These are phyloP conservation scores for Thymelicus sylvestris DNA, from an alignment of 2,888 invertebrate species.

Conservation along the genomic window DNA sequence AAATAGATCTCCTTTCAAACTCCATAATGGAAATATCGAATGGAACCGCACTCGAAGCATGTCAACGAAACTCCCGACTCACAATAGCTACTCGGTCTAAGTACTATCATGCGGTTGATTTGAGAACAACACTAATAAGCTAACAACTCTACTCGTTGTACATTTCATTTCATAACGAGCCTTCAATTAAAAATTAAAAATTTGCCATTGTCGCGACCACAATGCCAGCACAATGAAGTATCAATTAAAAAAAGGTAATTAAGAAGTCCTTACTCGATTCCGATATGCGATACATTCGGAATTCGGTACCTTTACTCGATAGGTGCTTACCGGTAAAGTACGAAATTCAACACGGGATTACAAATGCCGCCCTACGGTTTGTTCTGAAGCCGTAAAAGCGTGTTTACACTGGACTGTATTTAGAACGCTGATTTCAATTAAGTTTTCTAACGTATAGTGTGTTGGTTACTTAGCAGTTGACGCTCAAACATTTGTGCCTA, in stretches of 20 bases:
- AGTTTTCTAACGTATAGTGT: neutral
- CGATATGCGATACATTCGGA: conserved; percentile 21
- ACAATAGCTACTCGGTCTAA: conserved; percentile 7
- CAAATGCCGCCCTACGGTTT: conserved; percentile 46
- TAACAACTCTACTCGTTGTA: conserved; percentile 23
- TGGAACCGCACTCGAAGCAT: neutral
- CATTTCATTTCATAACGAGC: conserved; percentile 23
- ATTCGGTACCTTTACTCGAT: conserved; percentile 15
- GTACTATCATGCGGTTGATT: conserved; percentile 15
- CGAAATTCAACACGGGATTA: conserved; percentile 52
- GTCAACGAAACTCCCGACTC: neutral
- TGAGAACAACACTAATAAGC: conserved; percentile 29
- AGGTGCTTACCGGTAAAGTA: conserved; percentile 30
- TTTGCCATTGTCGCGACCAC: conserved; percentile 32
- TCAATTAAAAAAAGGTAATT: conserved; percentile 35
- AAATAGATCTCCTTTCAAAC: conserved; percentile 4
- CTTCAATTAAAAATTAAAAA: conserved; percentile 34
- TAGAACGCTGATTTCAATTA: neutral
- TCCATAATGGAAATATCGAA: neutral
- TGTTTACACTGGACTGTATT: conserved; percentile 7
- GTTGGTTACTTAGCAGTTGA: no score
- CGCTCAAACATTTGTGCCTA: no score
- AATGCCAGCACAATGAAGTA: conserved; percentile 29
- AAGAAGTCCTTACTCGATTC: conserved; percentile 29
- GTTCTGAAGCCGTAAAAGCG: conserved; percentile 46